A percentile compares a stretch with the other conserved stretches of the same genome.
These are phyloP conservation scores for Syngnathoides biaculeatus DNA, from an alignment of 2,113 vertebrate genomes.

Conservation along the genomic window DNA sequence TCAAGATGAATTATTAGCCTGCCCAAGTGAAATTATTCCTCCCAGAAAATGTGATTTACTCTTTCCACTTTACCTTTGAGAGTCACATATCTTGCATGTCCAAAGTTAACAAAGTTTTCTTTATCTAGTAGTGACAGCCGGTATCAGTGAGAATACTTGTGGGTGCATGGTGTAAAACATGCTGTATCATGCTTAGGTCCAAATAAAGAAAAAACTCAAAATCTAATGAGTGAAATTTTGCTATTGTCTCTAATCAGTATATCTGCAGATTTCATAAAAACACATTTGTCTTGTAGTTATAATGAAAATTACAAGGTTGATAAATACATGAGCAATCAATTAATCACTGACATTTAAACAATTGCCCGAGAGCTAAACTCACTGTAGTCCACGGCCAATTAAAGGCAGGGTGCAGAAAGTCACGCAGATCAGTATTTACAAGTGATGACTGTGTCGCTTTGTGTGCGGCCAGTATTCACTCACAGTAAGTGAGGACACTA, in stretches of 20 bases:
- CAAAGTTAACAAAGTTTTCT: neutral
- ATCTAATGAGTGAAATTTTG: neutral
- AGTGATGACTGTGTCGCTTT: conserved; percentile 21
- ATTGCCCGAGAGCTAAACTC: conserved; percentile 3
- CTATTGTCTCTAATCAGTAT: neutral
- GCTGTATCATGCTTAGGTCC: neutral
- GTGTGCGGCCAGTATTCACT: conserved; percentile 20
- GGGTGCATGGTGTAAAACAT: neutral
- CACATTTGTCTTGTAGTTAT: neutral
- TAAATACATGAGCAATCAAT: conserved; percentile 8
- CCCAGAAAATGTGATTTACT: conserved; percentile 13
- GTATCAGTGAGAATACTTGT: neutral
- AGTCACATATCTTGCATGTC: neutral
- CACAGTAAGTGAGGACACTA: conserved; percentile 8
- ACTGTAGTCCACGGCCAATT: conserved; percentile 12
- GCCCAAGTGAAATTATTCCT: conserved; percentile 17
- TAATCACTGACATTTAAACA: conserved; percentile 17
- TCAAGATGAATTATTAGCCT: conserved; percentile 36
- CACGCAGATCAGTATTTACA: conserved; percentile 22
- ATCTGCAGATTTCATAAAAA: neutral
- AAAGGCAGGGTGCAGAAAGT: conserved; percentile 29
- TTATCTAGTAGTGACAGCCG: neutral
- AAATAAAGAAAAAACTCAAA: neutral
- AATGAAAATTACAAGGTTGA: neutral
- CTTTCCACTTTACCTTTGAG: neutral